Conservation (phyloP, 2,113 vertebrate species). For the Otolemur garnettii region DNA sequence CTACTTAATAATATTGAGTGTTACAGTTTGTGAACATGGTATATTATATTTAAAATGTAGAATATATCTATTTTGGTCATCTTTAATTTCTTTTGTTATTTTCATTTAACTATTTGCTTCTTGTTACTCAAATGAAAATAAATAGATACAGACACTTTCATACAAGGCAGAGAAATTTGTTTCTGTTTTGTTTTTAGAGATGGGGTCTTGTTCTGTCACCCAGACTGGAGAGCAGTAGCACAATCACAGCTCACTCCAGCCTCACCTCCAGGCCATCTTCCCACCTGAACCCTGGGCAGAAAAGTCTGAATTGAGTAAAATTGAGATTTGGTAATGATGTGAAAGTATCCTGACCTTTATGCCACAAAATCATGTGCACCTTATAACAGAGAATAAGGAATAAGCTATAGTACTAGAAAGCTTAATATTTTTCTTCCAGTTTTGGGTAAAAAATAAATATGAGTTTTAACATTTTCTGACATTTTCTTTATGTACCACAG, state of each 20-base stretch:
- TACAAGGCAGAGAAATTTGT: neutral
- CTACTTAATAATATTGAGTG: neutral
- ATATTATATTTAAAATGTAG: neutral
- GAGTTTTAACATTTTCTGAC: neutral
- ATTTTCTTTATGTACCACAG: neutral
- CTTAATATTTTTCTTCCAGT: neutral
- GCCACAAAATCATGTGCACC: neutral
- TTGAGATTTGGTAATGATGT: slow-evolving; percentile 40
- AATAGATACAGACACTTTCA: neutral
- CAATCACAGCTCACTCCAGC: no score
- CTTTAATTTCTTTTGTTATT: slow-evolving; percentile 25
- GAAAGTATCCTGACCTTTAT: slow-evolving; percentile 10
- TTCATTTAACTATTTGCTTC: neutral
- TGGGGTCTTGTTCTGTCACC: no score
- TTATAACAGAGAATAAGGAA: neutral
- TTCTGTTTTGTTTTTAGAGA: no score
- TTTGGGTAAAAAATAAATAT: slow-evolving; percentile 31
- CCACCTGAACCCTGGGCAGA: no score
- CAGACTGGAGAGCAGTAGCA: no score
- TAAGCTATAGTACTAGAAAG: slow-evolving; percentile 7
- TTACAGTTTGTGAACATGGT: neutral
- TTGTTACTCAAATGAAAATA: neutral
- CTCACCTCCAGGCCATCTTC: no score
- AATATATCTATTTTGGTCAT: neutral
- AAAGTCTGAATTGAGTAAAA: slow-evolving; percentile 9